Conservation (phyloP, 2,888 invertebrate genomes). For the Tetropium fuscum region DNA sequence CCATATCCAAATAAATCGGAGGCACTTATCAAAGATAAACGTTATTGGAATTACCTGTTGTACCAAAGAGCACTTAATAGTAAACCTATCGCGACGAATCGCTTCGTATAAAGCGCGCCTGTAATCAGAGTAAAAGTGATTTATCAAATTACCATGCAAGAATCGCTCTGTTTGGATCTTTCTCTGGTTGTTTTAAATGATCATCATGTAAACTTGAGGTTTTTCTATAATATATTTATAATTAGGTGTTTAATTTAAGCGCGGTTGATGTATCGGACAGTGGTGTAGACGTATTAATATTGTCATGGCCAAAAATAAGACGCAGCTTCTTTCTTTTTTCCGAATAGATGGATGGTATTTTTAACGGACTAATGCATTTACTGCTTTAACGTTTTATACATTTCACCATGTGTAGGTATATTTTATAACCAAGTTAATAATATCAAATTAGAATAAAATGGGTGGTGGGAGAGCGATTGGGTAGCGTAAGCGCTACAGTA, state of each 20-base stretch:
- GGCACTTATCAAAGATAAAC: constrained; percentile 51
- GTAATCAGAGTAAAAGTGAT: constrained; percentile 7
- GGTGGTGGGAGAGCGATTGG: too few relatives aligned
- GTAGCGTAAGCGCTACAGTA: too few relatives aligned
- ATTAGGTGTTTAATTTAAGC: too few relatives aligned
- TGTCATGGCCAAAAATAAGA: constrained; percentile 6
- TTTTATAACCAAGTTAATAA: too few relatives aligned
- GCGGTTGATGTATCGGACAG: too few relatives aligned
- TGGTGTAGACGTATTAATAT: constrained; percentile 3
- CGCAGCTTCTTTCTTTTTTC: background rate
- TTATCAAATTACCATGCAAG: constrained; percentile 15
- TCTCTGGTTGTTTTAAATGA: background rate
- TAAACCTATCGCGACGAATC: background rate
- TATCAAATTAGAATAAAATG: too few relatives aligned
- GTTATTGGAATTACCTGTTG: constrained; percentile 38
- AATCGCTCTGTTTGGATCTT: background rate
- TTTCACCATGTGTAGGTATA: too few relatives aligned
- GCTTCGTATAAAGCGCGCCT: background rate
- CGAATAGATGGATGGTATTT: background rate
- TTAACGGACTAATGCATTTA: background rate
- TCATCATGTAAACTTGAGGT: background rate
- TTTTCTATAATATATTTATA: too few relatives aligned
- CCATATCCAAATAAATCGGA: constrained; percentile 56
- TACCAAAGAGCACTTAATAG: background rate
- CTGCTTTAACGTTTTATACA: background rate